Evolutionary conservation across 1,140 invertebrate species (phyloP).

Genomic region (Drosophila ananassae): DNA sequence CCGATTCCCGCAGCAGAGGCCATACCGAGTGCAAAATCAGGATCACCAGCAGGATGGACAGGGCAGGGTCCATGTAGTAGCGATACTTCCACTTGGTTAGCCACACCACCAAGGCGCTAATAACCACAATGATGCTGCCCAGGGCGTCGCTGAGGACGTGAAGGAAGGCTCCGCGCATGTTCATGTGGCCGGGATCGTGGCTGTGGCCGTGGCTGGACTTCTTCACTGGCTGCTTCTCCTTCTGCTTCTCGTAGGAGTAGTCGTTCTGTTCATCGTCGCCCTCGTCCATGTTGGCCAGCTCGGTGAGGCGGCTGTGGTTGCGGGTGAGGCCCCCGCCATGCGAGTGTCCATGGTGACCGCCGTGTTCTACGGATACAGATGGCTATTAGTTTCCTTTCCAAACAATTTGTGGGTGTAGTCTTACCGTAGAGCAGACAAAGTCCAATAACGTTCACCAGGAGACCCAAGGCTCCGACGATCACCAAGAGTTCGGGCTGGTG

Average conservation of each 20-base stretch:
- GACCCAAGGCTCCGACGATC: conserved; percentile 90
- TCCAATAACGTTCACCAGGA: conserved; percentile 93
- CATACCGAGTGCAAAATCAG: conserved; percentile 93
- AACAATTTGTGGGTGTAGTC: background rate
- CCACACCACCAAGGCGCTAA: conserved; percentile 96
- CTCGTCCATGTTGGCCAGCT: conserved; percentile 88
- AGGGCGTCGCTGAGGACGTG: conserved; percentile 98
- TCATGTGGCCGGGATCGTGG: conserved; percentile 93
- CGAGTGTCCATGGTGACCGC: conserved; percentile 89
- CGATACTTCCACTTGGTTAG: conserved; percentile 92
- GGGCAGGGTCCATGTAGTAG: conserved; percentile 96
- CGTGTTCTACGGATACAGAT: conserved; percentile 87
- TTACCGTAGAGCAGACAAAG: conserved; percentile 92
- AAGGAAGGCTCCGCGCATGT: conserved; percentile 98
- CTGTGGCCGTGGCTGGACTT: conserved; percentile 85
- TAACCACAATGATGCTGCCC: conserved; percentile 98
- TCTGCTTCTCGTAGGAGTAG: conserved; percentile 77
- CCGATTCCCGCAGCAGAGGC: conserved; percentile 94
- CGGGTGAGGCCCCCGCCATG: conserved; percentile 89
- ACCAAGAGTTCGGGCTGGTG: conserved; percentile 91
- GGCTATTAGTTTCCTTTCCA: conserved; percentile 3
- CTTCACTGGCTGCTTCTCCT: conserved; percentile 75
- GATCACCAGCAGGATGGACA: conserved; percentile 93
- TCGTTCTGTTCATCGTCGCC: conserved; percentile 90
- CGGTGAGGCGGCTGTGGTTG: conserved; percentile 84